Conservation (phyloP, 2,888 invertebrate genomes). For the Ophioninae sp. region DNA sequence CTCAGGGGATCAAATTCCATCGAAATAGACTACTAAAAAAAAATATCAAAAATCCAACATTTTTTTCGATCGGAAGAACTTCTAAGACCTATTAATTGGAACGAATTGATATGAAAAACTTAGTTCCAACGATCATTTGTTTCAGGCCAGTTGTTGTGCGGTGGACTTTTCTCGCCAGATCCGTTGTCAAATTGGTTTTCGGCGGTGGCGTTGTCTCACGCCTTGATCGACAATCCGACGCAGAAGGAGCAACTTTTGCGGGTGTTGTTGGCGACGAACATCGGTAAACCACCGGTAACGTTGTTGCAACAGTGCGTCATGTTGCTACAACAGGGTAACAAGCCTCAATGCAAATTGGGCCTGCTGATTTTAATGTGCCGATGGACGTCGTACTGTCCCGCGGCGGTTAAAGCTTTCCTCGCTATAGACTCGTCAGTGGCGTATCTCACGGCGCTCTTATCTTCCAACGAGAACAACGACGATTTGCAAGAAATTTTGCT, state of each 20-base stretch:
- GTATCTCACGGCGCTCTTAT: slow-evolving; percentile 87
- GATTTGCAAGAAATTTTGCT: slow-evolving; percentile 95
- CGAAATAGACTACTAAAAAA: too few relatives aligned
- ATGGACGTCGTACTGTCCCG: slow-evolving; percentile 93
- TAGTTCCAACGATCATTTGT: slow-evolving; percentile 23
- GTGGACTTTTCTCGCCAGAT: slow-evolving; percentile 94
- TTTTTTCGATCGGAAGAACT: too few relatives aligned
- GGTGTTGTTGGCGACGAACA: slow-evolving; percentile 93
- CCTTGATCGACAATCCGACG: slow-evolving; percentile 91
- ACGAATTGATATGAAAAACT: background rate
- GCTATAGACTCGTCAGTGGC: slow-evolving; percentile 90
- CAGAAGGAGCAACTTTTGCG: slow-evolving; percentile 95
- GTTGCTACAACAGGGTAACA: slow-evolving; percentile 91
- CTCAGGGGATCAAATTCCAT: too few relatives aligned
- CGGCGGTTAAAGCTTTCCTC: slow-evolving; percentile 92
- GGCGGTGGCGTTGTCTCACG: slow-evolving; percentile 94
- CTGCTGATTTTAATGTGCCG: slow-evolving; percentile 94
- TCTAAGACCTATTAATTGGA: too few relatives aligned
- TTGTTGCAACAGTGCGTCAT: slow-evolving; percentile 94
- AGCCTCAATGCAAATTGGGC: slow-evolving; percentile 92
- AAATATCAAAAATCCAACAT: too few relatives aligned
- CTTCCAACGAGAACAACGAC: slow-evolving; percentile 89
- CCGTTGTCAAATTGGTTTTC: slow-evolving; percentile 97
- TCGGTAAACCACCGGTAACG: slow-evolving; percentile 92
- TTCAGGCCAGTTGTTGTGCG: slow-evolving; percentile 94